Evolutionary conservation across 2,888 invertebrate species (phyloP), one percentile per base, ranked within the genome.

Genomic region (Linnaemya vulpina): DNA sequence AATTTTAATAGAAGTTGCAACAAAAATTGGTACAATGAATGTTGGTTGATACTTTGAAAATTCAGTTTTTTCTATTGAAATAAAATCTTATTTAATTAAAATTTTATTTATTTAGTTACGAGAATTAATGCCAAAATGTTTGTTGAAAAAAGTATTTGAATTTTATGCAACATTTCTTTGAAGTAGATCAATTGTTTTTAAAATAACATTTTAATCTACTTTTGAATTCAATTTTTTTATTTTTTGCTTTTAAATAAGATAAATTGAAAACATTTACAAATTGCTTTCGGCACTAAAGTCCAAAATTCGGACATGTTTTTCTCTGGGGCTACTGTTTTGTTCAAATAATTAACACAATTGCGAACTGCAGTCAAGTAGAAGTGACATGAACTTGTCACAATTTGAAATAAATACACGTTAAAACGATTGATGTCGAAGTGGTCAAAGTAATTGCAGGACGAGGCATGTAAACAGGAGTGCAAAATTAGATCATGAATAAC

Each of bases 341-440:
- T n/a, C 1, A 71, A 43, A 71, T 67, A 25, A 17, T 75, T 73
- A 73, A 73, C 58, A 49, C 62, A 65, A 70, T 67, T 71, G 10
- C 22, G 65, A 20, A 58, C 13, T 35, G 53, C 73, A 53, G 53
- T 65, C 38, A 71, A 22, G 30, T 65, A 63, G 22, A 74, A 73
- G 63, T 82, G 85, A 75, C 78, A 75, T 74, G 85, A 78, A 82
- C 85, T 82, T 85, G 85, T 85, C 78, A 85, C 78, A 82, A 82
- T 67, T 75, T 71, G 25, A 71, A 55, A 65, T 40, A 71, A 68
- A 78, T 55, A 63, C 74, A 46, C 11, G 55, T 49, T 68, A 15
- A 70, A 79, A 70, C 73, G 58, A 70, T 75, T 65, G 70, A 73
- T 77, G 46, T 60, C 20, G 4, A 38, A 67, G 75, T 68, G 25